phyloP scores from a whole-genome alignment of 2,888 invertebrate species.

The Antitype chi region DNA sequence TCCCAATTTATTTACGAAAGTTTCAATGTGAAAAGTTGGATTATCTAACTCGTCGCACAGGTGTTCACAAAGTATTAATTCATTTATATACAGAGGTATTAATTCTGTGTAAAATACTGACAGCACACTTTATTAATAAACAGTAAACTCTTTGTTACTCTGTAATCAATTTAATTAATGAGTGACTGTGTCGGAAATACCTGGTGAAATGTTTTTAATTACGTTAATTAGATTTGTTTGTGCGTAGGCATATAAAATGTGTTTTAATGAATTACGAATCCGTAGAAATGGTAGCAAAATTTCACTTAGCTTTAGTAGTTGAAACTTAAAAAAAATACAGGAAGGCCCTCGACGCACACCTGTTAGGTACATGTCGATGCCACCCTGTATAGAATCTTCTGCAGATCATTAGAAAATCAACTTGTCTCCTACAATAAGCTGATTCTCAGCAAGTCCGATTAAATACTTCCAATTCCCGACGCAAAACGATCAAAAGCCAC shows the following conservation, averaged over 20 bases:
- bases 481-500: constrained; percentile 6
- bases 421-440: background rate
- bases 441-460: background rate
- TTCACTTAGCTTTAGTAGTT: background rate
- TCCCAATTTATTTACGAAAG: constrained; percentile 77
- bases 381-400: background rate
- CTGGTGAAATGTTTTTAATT: constrained; percentile 18
- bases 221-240: constrained; percentile 22
- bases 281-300: background rate
- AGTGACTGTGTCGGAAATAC: constrained; percentile 54
- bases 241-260: background rate
- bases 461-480: constrained; percentile 1
- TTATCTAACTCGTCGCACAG: constrained; percentile 78
- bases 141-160: constrained; percentile 71
- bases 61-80: constrained; percentile 83
- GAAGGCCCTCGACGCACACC: no score
- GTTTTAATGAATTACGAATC: background rate
- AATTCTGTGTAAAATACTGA: constrained; percentile 79
- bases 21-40: constrained; percentile 78
- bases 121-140: constrained; percentile 70
- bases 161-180: constrained; percentile 80
- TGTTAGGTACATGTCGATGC: no score
- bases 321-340: background rate
- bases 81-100: constrained; percentile 79
- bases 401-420: background rate